Evolutionary conservation across 2,888 invertebrate species (phyloP), one percentile per base, ranked within the genome.

Genomic region (Amorpha juglandis): DNA sequence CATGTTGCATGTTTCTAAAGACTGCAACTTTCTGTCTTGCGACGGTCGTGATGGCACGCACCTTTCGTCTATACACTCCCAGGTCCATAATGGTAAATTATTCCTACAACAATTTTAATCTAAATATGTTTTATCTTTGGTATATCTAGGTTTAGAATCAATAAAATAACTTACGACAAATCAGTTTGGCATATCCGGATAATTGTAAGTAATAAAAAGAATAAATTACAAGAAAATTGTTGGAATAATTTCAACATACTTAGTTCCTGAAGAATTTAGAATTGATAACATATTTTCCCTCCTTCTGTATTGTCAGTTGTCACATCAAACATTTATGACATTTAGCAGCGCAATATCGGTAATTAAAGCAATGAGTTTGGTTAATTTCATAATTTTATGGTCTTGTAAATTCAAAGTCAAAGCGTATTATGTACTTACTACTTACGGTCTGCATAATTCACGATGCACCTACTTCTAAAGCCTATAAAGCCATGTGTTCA

Each of bases 1-100:
- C 94, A 97, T 96, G 71, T 95, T 95, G 84, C 97, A 97, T 33
- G 96, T 96, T 68, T 95, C 93, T 72, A 96, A 88, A 12, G 96
- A 95, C 70, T 92, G 95, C 74, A 91, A 91, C 77, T 77, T 86
- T 73, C 68, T 75, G 33, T 79, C 78, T 48, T 84, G 76, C 2
- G 78, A 74, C 67, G 83, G 79, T 74, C 83, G 83, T 53, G 79
- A 69, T 14, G 96, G 95, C 68, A 96, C 94, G 90, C 97, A 97
- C 76, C 95, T 94, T 72, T 95, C 94, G 52, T 91, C 88, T 64
- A 95, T 93, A 82, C 97, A 97, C 65, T 95, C 94, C 95, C 97
- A 97, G n/a, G 95, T 96, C 97, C 97, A 97, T 62, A 96, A 93
- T 12, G 94, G 93, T 48, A 78, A 70, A 76, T 84, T 52, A 65